Percentiles rank a stretch among this genome's conserved stretches.
Conservation (phyloP, 2,888 invertebrate genomes). For the Patella pellucida region DNA sequence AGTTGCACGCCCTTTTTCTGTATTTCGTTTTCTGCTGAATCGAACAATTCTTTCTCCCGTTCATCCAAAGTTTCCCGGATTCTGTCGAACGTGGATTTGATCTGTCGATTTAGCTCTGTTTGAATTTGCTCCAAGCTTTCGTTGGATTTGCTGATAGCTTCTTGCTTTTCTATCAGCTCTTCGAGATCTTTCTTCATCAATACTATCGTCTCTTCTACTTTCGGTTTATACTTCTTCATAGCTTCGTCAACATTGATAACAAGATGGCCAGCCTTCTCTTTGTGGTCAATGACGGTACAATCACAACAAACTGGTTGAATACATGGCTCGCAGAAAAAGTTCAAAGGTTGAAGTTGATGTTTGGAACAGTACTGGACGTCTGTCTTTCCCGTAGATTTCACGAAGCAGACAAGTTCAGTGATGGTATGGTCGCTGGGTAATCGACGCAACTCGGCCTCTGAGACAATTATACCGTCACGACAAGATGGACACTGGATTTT, state of each 20-base stretch:
- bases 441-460: constrained; percentile 58
- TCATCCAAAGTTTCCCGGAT: constrained; percentile 58
- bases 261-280: constrained; percentile 56
- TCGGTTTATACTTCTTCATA: constrained; percentile 61
- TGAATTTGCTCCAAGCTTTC: constrained; percentile 59
- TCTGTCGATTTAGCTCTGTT: constrained; percentile 55
- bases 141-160: constrained; percentile 51
- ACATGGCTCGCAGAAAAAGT: constrained; percentile 67
- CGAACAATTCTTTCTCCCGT: constrained; percentile 56
- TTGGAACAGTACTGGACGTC: constrained; percentile 61
- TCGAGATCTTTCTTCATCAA: constrained; percentile 50
- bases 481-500: constrained; percentile 64
- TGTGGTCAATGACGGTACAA: constrained; percentile 64
- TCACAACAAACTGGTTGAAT: constrained; percentile 63
- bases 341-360: constrained; percentile 64
- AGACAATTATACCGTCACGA: constrained; percentile 57
- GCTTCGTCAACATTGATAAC: constrained; percentile 64
- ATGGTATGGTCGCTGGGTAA: constrained; percentile 64
- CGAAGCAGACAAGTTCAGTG: constrained; percentile 57
- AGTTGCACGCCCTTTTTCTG: constrained; percentile 55
- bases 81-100: constrained; percentile 56
- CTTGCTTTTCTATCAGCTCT: constrained; percentile 49
- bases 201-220: constrained; percentile 54
- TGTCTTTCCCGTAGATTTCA: constrained; percentile 52
- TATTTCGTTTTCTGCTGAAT: constrained; percentile 57